Evolutionary conservation across 2,113 vertebrate genomes (phyloP).

Genomic region (Acrocephalus arundinaceus): DNA sequence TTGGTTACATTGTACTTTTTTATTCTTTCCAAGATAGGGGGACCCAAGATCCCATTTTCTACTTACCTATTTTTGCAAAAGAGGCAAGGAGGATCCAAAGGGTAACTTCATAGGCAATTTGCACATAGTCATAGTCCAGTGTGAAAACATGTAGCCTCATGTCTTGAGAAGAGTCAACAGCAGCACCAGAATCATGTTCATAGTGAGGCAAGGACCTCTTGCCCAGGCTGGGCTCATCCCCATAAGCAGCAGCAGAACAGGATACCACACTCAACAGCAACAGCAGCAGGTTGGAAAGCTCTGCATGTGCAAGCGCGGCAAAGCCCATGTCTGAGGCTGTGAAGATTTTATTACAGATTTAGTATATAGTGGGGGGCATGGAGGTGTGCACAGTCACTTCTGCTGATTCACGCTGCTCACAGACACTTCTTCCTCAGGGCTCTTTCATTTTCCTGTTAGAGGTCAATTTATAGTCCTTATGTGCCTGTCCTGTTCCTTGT

Average conservation of each 20-base stretch:
- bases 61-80: conserved; percentile 96
- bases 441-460: not conserved
- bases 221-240: not conserved
- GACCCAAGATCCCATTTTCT: not conserved
- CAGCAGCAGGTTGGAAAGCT: not conserved
- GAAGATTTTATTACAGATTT: not conserved
- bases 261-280: not conserved
- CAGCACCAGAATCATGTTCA: not conserved
- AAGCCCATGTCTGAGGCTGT: not conserved
- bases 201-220: not conserved
- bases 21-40: not conserved
- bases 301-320: not conserved
- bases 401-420: not conserved
- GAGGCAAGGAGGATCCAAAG: conserved; percentile 96
- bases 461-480: not conserved
- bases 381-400: not conserved
- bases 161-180: conserved; percentile 46
- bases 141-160: conserved; percentile 80
- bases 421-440: not conserved
- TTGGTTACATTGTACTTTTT: not conserved
- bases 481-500: not conserved
- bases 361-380: fast-evolving
- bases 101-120: conserved; percentile 94
- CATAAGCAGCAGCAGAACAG: not conserved
- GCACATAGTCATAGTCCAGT: conserved; percentile 86